phyloP scores from a whole-genome alignment of 2,113 vertebrate species.

The Lathamus discolor region DNA sequence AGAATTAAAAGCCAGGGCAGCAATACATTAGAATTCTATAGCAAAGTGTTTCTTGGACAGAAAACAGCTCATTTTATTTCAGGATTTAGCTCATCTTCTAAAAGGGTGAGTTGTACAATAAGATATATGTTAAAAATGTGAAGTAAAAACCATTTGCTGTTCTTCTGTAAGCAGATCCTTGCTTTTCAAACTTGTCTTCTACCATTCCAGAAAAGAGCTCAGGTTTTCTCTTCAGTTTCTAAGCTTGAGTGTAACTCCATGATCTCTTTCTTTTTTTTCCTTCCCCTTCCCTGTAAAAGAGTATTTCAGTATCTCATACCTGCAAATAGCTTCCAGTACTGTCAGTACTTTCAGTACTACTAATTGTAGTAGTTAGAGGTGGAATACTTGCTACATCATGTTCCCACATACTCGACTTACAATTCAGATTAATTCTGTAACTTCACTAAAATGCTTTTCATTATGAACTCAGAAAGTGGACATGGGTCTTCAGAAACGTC shows the following conservation, averaged over 20 bases:
- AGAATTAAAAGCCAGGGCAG: neutral
- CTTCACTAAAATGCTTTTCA: neutral
- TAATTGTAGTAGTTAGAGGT: neutral
- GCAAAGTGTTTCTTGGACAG: neutral
- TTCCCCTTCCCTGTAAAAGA: neutral
- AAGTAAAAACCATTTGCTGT: neutral
- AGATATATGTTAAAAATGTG: neutral
- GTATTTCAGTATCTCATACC: neutral
- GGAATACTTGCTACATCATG: neutral
- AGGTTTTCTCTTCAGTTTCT: neutral
- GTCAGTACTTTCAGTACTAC: neutral
- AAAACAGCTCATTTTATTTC: neutral
- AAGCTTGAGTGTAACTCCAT: neutral
- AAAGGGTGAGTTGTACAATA: neutral
- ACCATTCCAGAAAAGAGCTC: neutral
- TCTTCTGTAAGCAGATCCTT: neutral
- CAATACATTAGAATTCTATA: accelerated
- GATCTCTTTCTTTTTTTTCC: neutral
- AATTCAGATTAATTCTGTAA: neutral
- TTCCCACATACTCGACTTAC: neutral
- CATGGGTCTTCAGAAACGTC: neutral
- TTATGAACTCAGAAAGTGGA: neutral
- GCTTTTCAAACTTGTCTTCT: neutral
- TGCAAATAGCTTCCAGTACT: neutral
- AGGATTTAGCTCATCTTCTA: neutral